These are phyloP conservation scores for Scaptodrosophila latifasciaeformis DNA, from an alignment of 2,888 invertebrate genomes.

Conservation along the genomic window DNA sequence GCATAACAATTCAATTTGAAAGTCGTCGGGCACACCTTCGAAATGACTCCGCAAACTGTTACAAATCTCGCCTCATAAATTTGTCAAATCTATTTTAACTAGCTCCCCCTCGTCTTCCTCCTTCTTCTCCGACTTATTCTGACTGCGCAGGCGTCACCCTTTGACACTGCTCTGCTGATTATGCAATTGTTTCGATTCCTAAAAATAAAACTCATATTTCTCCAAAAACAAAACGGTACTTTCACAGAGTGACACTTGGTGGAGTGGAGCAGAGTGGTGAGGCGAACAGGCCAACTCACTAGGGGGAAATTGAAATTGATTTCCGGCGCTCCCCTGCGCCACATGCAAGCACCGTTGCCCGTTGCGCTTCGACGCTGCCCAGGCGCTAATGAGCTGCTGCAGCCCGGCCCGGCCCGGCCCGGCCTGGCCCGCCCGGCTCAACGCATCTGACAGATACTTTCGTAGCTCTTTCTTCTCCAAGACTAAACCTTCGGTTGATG, in stretches of 20 bases:
- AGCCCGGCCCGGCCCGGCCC: slow-evolving; percentile 24
- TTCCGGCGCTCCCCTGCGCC: slow-evolving; percentile 45
- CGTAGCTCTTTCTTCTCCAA: too few relatives aligned
- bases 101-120: not conserved
- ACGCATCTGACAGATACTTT: slow-evolving; percentile 55
- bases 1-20: slow-evolving; percentile 49
- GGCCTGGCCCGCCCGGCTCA: too few relatives aligned
- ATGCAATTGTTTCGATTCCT: slow-evolving; percentile 31
- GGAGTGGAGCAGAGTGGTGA: not conserved
- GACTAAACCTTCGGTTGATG: not conserved
- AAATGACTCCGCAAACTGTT: slow-evolving; percentile 4
- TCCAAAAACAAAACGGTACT: slow-evolving; percentile 15
- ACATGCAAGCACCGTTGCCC: slow-evolving; percentile 18
- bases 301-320: slow-evolving; percentile 42
- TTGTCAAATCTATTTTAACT: slow-evolving; percentile 4
- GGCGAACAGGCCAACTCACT: not conserved
- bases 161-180: slow-evolving; percentile 27
- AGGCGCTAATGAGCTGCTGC: slow-evolving; percentile 67
- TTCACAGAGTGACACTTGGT: slow-evolving; percentile 30
- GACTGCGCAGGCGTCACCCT: slow-evolving; percentile 51
- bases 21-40: slow-evolving; percentile 18
- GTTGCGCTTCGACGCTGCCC: slow-evolving; percentile 57
- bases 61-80: slow-evolving; percentile 39
- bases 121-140: slow-evolving; percentile 2
- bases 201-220: slow-evolving; percentile 47